Percentiles rank a stretch among this genome's conserved stretches.
Conservation (phyloP, 2,888 invertebrate genomes). For the Barypeithes pellucidus region DNA sequence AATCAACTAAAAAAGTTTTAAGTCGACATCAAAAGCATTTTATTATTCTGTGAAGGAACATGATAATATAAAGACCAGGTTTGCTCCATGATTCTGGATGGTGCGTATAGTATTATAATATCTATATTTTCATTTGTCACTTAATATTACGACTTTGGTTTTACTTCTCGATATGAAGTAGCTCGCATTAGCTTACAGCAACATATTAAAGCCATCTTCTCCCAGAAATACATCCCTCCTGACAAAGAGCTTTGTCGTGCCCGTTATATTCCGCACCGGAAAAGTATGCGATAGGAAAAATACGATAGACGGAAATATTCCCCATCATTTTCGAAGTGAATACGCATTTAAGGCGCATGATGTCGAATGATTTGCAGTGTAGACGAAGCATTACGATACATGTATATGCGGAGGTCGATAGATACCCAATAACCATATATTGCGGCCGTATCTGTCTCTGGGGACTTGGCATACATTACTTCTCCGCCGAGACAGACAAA, state of each 20-base stretch:
- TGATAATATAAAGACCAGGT: no score
- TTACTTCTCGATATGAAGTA: no score
- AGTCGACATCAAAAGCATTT: not conserved
- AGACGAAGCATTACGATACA: conserved; percentile 64
- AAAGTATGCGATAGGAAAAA: conserved; percentile 10
- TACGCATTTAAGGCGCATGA: conserved; percentile 57
- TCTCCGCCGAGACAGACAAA: conserved; percentile 65
- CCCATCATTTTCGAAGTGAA: conserved; percentile 35
- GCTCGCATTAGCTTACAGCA: not conserved
- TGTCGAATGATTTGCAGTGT: conserved; percentile 64
- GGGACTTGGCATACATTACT: conserved; percentile 66
- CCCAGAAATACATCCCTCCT: not conserved
- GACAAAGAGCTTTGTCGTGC: conserved; percentile 20
- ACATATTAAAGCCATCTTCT: not conserved
- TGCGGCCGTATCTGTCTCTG: conserved; percentile 67
- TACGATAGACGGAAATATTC: conserved; percentile 16
- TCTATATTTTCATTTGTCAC: no score
- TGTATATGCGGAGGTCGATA: conserved; percentile 64
- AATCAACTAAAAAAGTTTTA: not conserved
- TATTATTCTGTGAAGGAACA: no score
- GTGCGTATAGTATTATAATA: no score
- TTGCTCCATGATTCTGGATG: no score
- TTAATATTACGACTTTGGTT: no score
- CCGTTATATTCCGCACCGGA: conserved; percentile 22
- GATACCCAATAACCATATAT: conserved; percentile 69